phyloP scores from a whole-genome alignment of 2,797 vertebrate genomes.

The Phrynocephalus guinanensis region DNA sequence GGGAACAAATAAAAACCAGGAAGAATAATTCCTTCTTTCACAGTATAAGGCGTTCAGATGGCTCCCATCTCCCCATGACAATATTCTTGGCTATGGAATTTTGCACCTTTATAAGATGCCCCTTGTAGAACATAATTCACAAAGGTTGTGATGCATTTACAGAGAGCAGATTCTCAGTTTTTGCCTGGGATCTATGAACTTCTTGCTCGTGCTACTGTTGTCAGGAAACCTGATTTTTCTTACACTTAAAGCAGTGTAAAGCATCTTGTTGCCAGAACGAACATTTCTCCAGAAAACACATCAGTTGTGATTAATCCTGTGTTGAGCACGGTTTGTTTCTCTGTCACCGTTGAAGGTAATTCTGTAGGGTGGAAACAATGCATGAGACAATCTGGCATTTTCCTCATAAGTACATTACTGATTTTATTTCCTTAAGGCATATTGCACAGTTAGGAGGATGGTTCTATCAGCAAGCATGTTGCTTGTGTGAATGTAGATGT shows the following conservation, averaged over 20 bases:
- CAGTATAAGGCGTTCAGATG: background rate
- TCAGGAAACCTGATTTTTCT: background rate
- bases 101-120: background rate
- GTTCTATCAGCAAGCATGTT: background rate
- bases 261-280: background rate
- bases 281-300: background rate
- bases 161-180: background rate
- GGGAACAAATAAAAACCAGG: background rate
- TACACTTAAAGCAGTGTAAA: background rate
- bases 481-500: background rate
- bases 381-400: background rate
- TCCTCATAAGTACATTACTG: constrained; percentile 10
- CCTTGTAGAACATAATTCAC: too few species aligned
- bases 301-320: background rate
- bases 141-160: background rate
- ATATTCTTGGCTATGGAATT: background rate
- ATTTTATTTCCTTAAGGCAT: constrained; percentile 13
- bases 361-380: background rate
- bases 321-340: constrained; percentile 2
- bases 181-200: background rate
- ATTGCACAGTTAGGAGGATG: constrained; percentile 11
- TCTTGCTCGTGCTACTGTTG: background rate
- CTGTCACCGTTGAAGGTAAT: background rate
- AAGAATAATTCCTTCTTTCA: background rate
- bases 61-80: background rate